phyloP scores from a whole-genome alignment of 1,140 invertebrate species.

The Kradibia gibbosae region DNA sequence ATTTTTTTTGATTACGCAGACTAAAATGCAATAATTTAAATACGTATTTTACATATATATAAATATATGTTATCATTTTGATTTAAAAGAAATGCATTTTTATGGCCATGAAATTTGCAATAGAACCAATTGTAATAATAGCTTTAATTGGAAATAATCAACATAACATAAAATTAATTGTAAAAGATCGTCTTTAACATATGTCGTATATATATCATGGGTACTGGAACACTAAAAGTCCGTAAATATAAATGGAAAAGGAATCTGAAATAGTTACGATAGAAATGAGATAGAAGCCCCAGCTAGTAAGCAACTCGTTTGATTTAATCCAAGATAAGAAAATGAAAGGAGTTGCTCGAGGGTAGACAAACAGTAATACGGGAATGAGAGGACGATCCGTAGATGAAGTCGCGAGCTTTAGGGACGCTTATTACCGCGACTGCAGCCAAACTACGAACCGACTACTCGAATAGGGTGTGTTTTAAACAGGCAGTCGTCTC shows the following conservation, averaged over 20 bases:
- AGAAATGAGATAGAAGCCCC: constrained; percentile 35
- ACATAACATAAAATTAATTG: too few species aligned
- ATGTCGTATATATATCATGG: too few species aligned
- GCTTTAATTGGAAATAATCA: too few species aligned
- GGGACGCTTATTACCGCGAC: constrained; percentile 27
- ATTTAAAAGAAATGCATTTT: too few species aligned
- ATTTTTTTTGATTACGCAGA: too few species aligned
- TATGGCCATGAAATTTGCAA: too few species aligned
- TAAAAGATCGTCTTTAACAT: too few species aligned
- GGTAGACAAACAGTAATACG: constrained; percentile 47
- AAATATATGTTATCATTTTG: too few species aligned
- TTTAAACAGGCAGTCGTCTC: constrained; percentile 68
- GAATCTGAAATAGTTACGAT: constrained; percentile 7
- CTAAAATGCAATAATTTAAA: too few species aligned
- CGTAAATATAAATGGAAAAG: background rate
- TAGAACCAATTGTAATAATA: too few species aligned
- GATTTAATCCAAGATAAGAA: constrained; percentile 62
- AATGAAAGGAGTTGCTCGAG: constrained; percentile 48
- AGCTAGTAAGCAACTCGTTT: constrained; percentile 41
- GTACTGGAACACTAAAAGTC: background rate
- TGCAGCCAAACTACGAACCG: background rate
- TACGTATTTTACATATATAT: too few species aligned
- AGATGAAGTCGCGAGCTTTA: constrained; percentile 63
- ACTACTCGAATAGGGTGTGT: constrained; percentile 57
- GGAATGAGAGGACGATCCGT: constrained; percentile 29